These are phyloP conservation scores for Lagodon rhomboides DNA, from an alignment of 2,797 vertebrate genomes.

Conservation along the genomic window DNA sequence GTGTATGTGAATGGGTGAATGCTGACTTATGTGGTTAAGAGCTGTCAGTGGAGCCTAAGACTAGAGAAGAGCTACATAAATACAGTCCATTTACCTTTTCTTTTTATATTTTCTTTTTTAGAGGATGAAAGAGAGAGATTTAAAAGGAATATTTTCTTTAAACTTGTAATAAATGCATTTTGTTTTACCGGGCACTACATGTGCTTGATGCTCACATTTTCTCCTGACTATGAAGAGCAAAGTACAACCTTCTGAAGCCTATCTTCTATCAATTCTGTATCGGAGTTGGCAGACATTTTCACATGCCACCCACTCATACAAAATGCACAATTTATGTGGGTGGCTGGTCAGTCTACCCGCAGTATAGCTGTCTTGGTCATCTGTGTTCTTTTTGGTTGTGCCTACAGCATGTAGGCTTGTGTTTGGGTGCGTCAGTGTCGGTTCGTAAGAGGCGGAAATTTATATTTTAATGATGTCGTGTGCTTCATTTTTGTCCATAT, in stretches of 20 bases:
- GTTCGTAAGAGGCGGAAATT: neutral
- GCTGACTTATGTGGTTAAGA: too few species aligned
- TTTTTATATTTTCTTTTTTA: too few species aligned
- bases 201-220: neutral
- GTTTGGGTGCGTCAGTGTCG: neutral
- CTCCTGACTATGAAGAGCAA: neutral
- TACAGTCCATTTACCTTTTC: too few species aligned
- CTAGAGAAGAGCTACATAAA: too few species aligned
- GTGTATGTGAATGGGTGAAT: too few species aligned
- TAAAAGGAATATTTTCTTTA: neutral
- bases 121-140: too few species aligned
- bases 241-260: neutral
- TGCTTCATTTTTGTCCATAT: neutral
- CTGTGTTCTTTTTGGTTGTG: neutral
- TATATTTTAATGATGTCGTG: neutral
- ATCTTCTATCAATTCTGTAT: neutral
- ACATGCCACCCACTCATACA: neutral
- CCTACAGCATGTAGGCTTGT: neutral
- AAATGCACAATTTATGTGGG: neutral
- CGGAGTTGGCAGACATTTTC: neutral
- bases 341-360: neutral
- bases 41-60: too few species aligned
- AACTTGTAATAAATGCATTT: neutral
- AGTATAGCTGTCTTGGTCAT: neutral
- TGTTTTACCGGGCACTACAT: neutral